Base-by-base conservation (phyloP, 1,140 invertebrate species). In the Micrasema longulum region DNA sequence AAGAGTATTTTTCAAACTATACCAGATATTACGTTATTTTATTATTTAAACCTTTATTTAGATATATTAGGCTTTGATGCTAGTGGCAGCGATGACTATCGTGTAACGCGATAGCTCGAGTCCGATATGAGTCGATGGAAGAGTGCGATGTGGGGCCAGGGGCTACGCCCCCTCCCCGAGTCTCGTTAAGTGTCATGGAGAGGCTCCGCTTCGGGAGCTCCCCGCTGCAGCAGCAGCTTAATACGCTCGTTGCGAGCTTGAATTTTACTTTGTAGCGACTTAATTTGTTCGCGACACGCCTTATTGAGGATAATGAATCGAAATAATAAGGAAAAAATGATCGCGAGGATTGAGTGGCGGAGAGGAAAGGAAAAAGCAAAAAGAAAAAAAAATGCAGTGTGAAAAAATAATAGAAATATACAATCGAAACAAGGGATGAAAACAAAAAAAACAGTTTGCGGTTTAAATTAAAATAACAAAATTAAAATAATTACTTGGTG, bases 251-350 rank as follows among this genome's bases (percentile, higher is more conserved):
- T 91, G 75, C 93, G 91, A 82, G 93, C 91, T 77, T 91, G 89
- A 77, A 96, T 93, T 88, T 95, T 95, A 87, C 90, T 93, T 83
- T 96, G 93, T 78, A 96, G 88, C 77, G 89, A 89, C 83, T 92
- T 93, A 75, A 95, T 91, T 84, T 88, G 89, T 83, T 96, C 94
- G 81, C 91, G 91, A 88, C 88, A 94, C 79, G 89, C 90, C 94
- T 96, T 87, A 74, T 82, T 78, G 81, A 84, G 78, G 80, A 85
- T 79, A 82, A 79, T 79, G 78, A 76, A 78, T 76, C 66, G 80
- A 79, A 76, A 79, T 80, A 80, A 81, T 83, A 79, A 82, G 77
- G 77, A 69, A 78, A 64, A 70, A 79, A 79, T 73, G 55, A 52
- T 31, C 78, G 76, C 74, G 77, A 76, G 74, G 77, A 76, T 72